Evolutionary conservation across 2,888 invertebrate genomes (phyloP), one percentile per base, ranked within the genome.

Genomic region (Sympetrum striolatum): DNA sequence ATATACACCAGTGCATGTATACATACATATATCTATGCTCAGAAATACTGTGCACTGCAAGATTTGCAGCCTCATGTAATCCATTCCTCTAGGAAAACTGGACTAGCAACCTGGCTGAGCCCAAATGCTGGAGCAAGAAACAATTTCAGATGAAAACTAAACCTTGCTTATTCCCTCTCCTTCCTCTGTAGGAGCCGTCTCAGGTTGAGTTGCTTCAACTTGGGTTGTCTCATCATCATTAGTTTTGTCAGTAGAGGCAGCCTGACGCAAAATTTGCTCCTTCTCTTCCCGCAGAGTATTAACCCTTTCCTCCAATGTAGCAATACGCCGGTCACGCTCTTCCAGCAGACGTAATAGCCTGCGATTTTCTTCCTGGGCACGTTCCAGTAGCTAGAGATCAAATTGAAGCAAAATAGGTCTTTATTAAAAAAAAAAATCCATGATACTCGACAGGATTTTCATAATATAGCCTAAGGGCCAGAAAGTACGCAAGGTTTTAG

Each of bases 241-340:
- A 1, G 60, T 35, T n/a, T 86, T 86, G 0, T 37, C 86, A 22
- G 60, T 37, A 86, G 64, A 60, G 37, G 60, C 60, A 39, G 60
- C 22, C 35, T 60, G 35, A 14, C 60, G 86, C 60, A 86, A 37
- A 14, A 86, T 86, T 22, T 86, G 37, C n/a, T 86, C 91, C 92
- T 93, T 93, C 91, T 94, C 94, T 60, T 93, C 93, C 80, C 93
- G 93, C 90, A 94, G 93, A 90, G 93, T 93, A 37, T 93, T 91
- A 12, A 94, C 92, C 39, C 93, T 93, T n/a, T 93, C 93, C 91
- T 94, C 94, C 5, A 94, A 92, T 4, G 93, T 92, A 91, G 93
- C 92, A 91, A 94, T 94, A 91, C 93, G 93, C 90, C 93, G 93
- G 92, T 94, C 94, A 64, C 94, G 93, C 91, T 94, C 94, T 90